Conservation (phyloP, 2,797 vertebrate species). For the Podargus strigoides region DNA sequence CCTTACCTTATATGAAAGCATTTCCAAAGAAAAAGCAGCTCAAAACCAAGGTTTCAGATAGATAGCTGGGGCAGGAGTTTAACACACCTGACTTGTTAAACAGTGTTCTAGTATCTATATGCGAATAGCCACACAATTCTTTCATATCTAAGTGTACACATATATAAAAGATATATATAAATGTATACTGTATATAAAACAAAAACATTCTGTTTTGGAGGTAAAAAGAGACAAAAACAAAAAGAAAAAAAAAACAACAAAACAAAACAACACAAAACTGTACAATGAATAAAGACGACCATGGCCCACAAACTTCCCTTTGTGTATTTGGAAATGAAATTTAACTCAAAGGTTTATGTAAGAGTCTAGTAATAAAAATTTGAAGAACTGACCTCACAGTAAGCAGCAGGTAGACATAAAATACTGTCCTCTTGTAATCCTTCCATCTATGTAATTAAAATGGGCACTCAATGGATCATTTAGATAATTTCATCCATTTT, state of each 20-base stretch:
- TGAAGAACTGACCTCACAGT: conserved; percentile 99
- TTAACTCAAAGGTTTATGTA: conserved; percentile 84
- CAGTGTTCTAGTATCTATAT: conserved; percentile 68
- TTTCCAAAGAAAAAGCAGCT: conserved; percentile 71
- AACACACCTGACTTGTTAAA: conserved; percentile 58
- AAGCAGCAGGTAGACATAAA: conserved; percentile 99
- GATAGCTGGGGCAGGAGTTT: conserved; percentile 52
- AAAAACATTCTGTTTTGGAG: conserved; percentile 69
- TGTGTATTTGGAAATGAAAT: conserved; percentile 82
- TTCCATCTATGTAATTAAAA: conserved; percentile 99
- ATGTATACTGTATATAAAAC: conserved; percentile 59
- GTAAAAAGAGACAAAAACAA: conserved; percentile 71
- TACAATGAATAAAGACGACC: conserved; percentile 79
- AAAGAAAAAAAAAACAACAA: conserved; percentile 49
- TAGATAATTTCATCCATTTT: conserved; percentile 94
- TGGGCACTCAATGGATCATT: conserved; percentile 98
- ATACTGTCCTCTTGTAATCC: conserved; percentile 99
- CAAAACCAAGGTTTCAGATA: conserved; percentile 70
- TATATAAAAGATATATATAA: conserved; percentile 18
- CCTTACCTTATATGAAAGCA: conserved; percentile 77
- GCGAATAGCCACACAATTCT: conserved; percentile 71
- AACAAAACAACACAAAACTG: conserved; percentile 65
- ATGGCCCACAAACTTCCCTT: conserved; percentile 84
- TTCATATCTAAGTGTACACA: conserved; percentile 34
- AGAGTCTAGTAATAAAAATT: conserved; percentile 96